A percentile compares a stretch with the other conserved stretches of the same genome.
These are phyloP conservation scores for Drosophila jambulina DNA, from an alignment of 1,140 invertebrate genomes.

Conservation along the genomic window DNA sequence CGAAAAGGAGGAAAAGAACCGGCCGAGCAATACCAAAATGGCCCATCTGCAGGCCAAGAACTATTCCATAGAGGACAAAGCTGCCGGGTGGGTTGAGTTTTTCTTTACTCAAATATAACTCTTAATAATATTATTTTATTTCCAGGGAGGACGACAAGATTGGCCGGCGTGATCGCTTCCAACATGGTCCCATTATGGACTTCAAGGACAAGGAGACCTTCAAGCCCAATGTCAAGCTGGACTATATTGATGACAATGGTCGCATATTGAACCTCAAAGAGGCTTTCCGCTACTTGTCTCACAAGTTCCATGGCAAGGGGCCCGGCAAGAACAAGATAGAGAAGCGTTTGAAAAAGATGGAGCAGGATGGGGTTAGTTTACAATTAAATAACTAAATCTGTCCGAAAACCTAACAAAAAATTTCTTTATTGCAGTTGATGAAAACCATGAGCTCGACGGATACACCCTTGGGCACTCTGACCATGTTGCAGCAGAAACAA, in stretches of 20 bases:
- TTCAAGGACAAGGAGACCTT: conserved; percentile 98
- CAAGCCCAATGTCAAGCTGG: conserved; percentile 97
- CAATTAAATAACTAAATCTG: not conserved
- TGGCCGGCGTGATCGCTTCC: conserved; percentile 89
- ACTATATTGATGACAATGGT: conserved; percentile 99
- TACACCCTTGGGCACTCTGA: conserved; percentile 97
- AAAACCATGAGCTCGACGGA: conserved; percentile 99
- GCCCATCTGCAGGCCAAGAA: conserved; percentile 93
- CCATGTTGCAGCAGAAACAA: conserved; percentile 97
- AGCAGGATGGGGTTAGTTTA: conserved; percentile 93
- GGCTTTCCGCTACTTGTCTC: conserved; percentile 97
- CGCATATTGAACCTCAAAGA: conserved; percentile 95
- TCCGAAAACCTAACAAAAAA: not conserved
- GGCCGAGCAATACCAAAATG: conserved; percentile 90
- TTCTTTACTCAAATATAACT: not conserved
- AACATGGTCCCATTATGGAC: conserved; percentile 94
- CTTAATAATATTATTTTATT: conserved; percentile 26
- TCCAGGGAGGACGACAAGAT: conserved; percentile 93
- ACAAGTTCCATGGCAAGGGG: conserved; percentile 99
- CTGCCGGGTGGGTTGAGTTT: conserved; percentile 88
- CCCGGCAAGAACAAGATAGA: conserved; percentile 99
- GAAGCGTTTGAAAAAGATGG: conserved; percentile 97
- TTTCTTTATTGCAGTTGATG: conserved; percentile 92
- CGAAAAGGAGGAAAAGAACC: conserved; percentile 92
- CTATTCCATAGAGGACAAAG: conserved; percentile 99